Evolutionary conservation across 1,140 invertebrate genomes (phyloP).

Genomic region (Neodiprion pinetum): DNA sequence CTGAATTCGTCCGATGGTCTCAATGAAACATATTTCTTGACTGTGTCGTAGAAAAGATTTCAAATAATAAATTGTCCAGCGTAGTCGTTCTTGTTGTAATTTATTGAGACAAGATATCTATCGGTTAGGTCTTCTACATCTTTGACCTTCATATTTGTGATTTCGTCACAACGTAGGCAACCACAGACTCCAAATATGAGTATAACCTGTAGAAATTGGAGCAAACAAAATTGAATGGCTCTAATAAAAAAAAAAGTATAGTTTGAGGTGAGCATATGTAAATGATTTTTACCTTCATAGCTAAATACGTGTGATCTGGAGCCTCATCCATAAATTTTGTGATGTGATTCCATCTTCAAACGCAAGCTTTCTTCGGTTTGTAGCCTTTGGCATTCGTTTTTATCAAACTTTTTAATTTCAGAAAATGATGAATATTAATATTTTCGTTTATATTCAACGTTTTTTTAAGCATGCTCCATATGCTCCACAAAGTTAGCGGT

Average conservation of each 20-base stretch:
- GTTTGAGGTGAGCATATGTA: slow-evolving; percentile 11
- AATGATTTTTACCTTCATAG: slow-evolving; percentile 17
- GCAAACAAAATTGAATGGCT: not conserved
- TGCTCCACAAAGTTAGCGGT: no score
- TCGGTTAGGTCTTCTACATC: slow-evolving; percentile 28
- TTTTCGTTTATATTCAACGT: no score
- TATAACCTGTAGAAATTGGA: slow-evolving; percentile 15
- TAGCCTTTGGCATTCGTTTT: no score
- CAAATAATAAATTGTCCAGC: slow-evolving; percentile 27
- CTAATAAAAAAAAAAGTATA: slow-evolving; percentile 7
- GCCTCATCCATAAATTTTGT: no score
- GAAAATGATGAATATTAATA: no score
- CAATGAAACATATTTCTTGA: slow-evolving; percentile 32
- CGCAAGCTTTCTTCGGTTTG: no score
- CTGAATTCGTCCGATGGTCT: slow-evolving; percentile 25
- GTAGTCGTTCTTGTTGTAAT: slow-evolving; percentile 25
- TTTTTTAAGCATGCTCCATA: no score
- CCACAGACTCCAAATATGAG: slow-evolving; percentile 20
- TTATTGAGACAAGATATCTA: slow-evolving; percentile 26
- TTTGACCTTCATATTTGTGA: slow-evolving; percentile 28
- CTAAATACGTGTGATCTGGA: not conserved
- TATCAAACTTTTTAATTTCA: no score
- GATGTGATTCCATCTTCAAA: no score
- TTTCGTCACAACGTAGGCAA: slow-evolving; percentile 29
- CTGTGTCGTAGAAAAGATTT: slow-evolving; percentile 28